Conservation (phyloP, 2,113 vertebrate species). For the Python bivittatus region DNA sequence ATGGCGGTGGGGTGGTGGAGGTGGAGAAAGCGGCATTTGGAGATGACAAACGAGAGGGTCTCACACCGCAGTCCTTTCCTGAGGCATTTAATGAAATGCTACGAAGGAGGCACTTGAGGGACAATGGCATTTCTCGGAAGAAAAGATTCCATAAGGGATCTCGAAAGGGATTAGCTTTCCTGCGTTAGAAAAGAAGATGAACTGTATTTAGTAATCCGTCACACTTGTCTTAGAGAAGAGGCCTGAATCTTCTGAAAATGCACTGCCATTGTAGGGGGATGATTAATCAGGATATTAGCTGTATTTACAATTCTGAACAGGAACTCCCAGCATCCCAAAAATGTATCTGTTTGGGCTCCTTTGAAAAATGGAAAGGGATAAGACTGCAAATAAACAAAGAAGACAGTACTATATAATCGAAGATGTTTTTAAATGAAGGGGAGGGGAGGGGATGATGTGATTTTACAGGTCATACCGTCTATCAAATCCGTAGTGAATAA, state of each 20-base stretch:
- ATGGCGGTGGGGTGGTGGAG: not conserved
- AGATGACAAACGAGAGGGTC: conserved; percentile 78
- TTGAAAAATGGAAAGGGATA: conserved; percentile 20
- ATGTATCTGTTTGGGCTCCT: conserved; percentile 20
- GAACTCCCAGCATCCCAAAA: conserved; percentile 18
- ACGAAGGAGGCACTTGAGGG: conserved; percentile 72
- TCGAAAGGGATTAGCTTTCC: conserved; percentile 63
- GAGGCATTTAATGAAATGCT: conserved; percentile 74
- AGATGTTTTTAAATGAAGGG: conserved; percentile 39
- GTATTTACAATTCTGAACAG: conserved; percentile 30
- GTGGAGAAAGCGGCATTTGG: conserved; percentile 67
- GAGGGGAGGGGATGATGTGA: not conserved
- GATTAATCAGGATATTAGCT: conserved; percentile 41
- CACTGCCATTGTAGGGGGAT: conserved; percentile 49
- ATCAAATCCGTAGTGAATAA: not conserved
- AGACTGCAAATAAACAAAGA: not conserved
- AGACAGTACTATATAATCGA: not conserved
- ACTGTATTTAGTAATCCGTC: conserved; percentile 62
- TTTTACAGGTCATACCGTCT: not conserved
- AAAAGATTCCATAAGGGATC: conserved; percentile 66
- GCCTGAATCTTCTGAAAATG: conserved; percentile 43
- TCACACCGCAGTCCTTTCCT: conserved; percentile 77
- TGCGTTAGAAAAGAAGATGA: conserved; percentile 69
- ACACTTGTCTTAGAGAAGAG: conserved; percentile 48
- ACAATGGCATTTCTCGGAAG: conserved; percentile 65